Conservation (phyloP, 2,797 vertebrate species). For the Melanotaenia maccullochi region DNA sequence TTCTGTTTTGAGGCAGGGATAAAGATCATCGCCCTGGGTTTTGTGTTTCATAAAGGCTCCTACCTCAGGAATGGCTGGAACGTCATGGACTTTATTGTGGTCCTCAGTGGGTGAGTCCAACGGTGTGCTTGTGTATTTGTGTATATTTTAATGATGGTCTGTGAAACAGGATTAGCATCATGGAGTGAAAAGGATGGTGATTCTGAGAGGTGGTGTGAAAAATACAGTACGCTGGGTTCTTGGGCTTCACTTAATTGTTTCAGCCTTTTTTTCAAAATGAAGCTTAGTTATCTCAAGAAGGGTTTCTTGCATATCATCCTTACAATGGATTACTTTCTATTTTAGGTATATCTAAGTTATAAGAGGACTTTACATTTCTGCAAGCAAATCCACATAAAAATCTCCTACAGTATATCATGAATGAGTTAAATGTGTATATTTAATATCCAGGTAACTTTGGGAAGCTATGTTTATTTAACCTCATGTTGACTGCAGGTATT, state of each 20-base stretch:
- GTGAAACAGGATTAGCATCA: slow-evolving; percentile 44
- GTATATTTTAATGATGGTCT: not conserved
- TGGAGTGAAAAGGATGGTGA: slow-evolving; percentile 16
- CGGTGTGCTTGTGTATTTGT: slow-evolving; percentile 10
- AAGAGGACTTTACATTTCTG: not conserved
- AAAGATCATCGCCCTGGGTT: slow-evolving; percentile 96
- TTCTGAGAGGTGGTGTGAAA: slow-evolving; percentile 15
- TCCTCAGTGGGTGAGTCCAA: slow-evolving; percentile 94
- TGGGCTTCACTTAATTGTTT: slow-evolving; percentile 9
- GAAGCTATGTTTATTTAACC: not conserved
- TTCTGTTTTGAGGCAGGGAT: slow-evolving; percentile 99
- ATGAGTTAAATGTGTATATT: not conserved
- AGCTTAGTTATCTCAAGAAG: slow-evolving; percentile 16
- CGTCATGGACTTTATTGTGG: slow-evolving; percentile 99
- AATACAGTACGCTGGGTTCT: slow-evolving; percentile 16
- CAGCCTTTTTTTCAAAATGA: not conserved
- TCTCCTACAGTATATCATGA: not conserved
- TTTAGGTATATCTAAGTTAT: not conserved
- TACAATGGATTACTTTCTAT: slow-evolving; percentile 2
- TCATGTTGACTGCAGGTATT: not conserved
- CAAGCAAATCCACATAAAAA: not conserved
- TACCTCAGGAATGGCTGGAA: slow-evolving; percentile 99
- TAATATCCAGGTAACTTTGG: not conserved
- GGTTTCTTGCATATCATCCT: not conserved
- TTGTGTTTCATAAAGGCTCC: slow-evolving; percentile 97